Evolutionary conservation across 2,888 invertebrate genomes (phyloP), one percentile per base, ranked within the genome.

Genomic region (Fabriciana adippe): DNA sequence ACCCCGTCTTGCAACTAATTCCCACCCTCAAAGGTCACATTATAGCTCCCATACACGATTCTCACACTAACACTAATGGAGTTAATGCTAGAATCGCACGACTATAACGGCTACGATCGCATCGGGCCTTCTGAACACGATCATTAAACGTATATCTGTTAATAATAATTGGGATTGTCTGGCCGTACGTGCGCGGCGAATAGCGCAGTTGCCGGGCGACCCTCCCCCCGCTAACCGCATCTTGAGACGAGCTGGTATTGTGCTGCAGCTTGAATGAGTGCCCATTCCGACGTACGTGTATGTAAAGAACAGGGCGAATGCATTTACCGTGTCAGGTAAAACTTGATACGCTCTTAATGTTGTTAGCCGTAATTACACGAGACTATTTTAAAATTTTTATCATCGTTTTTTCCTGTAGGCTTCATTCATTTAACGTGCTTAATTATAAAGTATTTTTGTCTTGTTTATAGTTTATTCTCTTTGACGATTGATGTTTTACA

Each of bases 91-190:
- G 61, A 73, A 67, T 73, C 63, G 72, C 68, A 48, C 60, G 67
- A 21, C 47, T 21, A 59, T 41, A 16, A 35, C 45, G 16, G 26
- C 51, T n/a, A 54, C 51, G 53, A 57, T 70, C 66, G 62, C 69
- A 62, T 72, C 66, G 54, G 48, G 48, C 68, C 82, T 55, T 60
- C 64, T 79, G 83, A 84, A 86, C 85, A 85, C 87, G 85, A 86
- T 88, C 88, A 88, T 89, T 88, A 89, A 88, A 87, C 86, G 84
- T 88, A 87, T 74, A 73, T 74, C 71, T 73, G 89, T 88, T 90
- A 89, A 90, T 90, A 89, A 89, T 89, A 89, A 90, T 90, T 90
- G 84, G 86, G 88, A 89, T 90, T 90, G 90, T 89, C 89, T 89
- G 88, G 85, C 81, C 81, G 87, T 88, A 87, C 85, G 87, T 89